phyloP scores from a whole-genome alignment of 2,888 invertebrate genomes.

The Drosophila nigricruria region DNA sequence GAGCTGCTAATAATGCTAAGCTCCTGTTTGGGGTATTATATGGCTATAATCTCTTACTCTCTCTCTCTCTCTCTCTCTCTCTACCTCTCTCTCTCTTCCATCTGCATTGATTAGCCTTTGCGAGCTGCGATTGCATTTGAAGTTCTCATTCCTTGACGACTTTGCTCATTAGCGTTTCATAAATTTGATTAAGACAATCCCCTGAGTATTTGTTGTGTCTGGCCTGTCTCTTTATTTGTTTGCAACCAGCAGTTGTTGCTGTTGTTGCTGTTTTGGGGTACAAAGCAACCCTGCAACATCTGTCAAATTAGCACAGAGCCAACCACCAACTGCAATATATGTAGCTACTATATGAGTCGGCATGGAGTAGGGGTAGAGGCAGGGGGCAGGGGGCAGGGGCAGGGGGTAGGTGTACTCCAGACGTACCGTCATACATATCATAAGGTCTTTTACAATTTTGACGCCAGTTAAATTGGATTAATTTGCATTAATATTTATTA shows the following conservation, averaged over 20 bases:
- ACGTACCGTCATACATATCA: constrained; percentile 51
- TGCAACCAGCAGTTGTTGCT: constrained; percentile 22
- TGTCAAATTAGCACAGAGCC: constrained; percentile 25
- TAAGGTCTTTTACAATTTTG: constrained; percentile 79
- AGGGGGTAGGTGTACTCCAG: neutral
- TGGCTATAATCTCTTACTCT: constrained; percentile 52
- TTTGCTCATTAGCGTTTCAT: constrained; percentile 77
- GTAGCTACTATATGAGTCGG: neutral
- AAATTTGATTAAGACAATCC: constrained; percentile 79
- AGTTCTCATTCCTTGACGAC: constrained; percentile 55
- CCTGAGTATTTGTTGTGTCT: constrained; percentile 60
- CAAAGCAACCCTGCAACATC: constrained; percentile 67
- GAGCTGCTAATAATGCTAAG: constrained; percentile 53
- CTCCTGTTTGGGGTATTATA: constrained; percentile 73
- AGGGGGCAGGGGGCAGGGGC: neutral
- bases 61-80: constrained; percentile 17
- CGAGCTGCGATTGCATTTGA: constrained; percentile 42
- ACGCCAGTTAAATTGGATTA: constrained; percentile 78
- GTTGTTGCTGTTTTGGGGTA: constrained; percentile 8
- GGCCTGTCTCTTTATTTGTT: constrained; percentile 33
- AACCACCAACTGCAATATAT: constrained; percentile 11
- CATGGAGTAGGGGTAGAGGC: neutral
- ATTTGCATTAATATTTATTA: constrained; percentile 80
- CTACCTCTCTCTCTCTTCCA: constrained; percentile 4
- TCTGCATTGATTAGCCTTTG: constrained; percentile 52